Evolutionary conservation across 2,113 vertebrate species (phyloP).

Genomic region (Mobula hypostoma): DNA sequence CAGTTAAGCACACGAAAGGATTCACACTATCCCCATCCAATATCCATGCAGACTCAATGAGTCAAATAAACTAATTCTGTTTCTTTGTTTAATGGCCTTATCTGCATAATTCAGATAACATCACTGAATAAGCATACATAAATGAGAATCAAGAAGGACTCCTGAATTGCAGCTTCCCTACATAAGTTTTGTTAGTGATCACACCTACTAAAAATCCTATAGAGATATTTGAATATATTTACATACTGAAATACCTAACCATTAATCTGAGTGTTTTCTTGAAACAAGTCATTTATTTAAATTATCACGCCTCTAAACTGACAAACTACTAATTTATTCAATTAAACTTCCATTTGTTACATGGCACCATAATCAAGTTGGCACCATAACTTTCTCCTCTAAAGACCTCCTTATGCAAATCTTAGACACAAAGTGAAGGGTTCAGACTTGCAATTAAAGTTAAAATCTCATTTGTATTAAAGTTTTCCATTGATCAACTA

Average conservation of each 20-base stretch:
- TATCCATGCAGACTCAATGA: background rate
- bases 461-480: too few species aligned
- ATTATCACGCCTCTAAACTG: background rate
- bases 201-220: background rate
- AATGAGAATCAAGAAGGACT: background rate
- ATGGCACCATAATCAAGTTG: too few species aligned
- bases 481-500: too few species aligned
- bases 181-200: background rate
- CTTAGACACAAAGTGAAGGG: too few species aligned
- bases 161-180: background rate
- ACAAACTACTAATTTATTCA: background rate
- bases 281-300: background rate
- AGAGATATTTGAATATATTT: background rate
- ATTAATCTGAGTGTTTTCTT: background rate
- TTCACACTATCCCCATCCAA: background rate
- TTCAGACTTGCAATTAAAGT: too few species aligned
- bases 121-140: background rate
- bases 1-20: background rate
- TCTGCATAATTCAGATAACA: background rate
- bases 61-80: too few species aligned
- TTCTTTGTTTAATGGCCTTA: too few species aligned
- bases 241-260: background rate
- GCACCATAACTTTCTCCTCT: too few species aligned
- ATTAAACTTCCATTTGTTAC: background rate
- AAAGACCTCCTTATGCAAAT: too few species aligned